Evolutionary conservation across 1,140 invertebrate genomes (phyloP).

Genomic region (Bursaphelenchus mucronatus): DNA sequence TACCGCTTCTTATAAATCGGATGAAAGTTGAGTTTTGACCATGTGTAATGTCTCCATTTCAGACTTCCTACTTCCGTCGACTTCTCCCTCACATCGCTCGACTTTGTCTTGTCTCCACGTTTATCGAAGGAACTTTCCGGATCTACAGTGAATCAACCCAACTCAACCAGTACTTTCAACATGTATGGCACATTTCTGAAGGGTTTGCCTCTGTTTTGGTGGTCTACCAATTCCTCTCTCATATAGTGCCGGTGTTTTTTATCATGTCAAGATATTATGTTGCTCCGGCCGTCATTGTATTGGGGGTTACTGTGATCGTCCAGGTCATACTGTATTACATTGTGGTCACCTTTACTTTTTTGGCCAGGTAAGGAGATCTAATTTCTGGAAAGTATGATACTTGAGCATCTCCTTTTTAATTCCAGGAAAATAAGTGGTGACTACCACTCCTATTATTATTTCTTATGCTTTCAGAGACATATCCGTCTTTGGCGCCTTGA

Average conservation of each 20-base stretch:
- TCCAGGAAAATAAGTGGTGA: too few relatives aligned
- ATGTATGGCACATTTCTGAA: conserved; percentile 90
- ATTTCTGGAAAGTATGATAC: not conserved
- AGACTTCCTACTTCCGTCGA: too few relatives aligned
- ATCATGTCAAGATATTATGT: conserved; percentile 86
- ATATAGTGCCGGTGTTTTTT: conserved; percentile 75
- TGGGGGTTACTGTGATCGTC: conserved; percentile 91
- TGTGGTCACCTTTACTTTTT: conserved; percentile 93
- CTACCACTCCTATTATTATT: too few relatives aligned
- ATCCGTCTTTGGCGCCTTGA: conserved; percentile 86
- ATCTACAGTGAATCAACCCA: conserved; percentile 98
- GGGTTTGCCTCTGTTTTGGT: conserved; percentile 87
- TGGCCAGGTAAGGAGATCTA: conserved; percentile 65
- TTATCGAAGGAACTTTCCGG: conserved; percentile 94
- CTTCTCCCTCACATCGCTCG: conserved; percentile 83
- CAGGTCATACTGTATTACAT: conserved; percentile 74
- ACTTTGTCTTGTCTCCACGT: conserved; percentile 93
- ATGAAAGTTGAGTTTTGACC: too few relatives aligned
- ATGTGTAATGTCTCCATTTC: too few relatives aligned
- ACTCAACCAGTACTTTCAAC: conserved; percentile 89
- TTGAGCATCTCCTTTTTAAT: conserved; percentile 5
- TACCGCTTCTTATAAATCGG: too few relatives aligned
- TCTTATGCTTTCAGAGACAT: conserved; percentile 73
- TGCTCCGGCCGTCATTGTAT: conserved; percentile 82
- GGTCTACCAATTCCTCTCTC: conserved; percentile 85